Conservation (phyloP, 2,797 vertebrate species). For the Ambastaia sidthimunki region DNA sequence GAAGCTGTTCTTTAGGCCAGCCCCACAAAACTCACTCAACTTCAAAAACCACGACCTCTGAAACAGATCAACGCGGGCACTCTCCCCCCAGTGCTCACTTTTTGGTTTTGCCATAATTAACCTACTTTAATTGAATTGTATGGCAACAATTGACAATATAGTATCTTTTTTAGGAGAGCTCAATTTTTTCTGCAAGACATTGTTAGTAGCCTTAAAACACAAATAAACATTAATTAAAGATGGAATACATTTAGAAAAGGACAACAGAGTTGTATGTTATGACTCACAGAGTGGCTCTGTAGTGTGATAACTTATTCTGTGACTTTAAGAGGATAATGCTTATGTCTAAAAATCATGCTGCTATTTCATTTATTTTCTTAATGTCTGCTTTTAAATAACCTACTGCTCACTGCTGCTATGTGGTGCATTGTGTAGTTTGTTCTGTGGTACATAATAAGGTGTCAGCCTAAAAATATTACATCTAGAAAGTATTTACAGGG, state of each 20-base stretch:
- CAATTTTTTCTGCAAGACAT: slow-evolving; percentile 72
- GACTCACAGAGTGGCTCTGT: background rate
- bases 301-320: background rate
- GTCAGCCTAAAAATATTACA: slow-evolving; percentile 6
- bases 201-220: slow-evolving; percentile 42
- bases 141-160: slow-evolving; percentile 71
- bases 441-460: slow-evolving; percentile 28
- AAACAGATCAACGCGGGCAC: too few relatives aligned
- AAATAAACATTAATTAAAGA: slow-evolving; percentile 50
- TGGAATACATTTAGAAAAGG: background rate
- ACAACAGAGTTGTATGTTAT: background rate
- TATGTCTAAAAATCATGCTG: background rate
- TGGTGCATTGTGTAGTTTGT: slow-evolving; percentile 15
- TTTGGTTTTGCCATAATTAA: slow-evolving; percentile 71
- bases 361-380: slow-evolving; percentile 32
- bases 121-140: slow-evolving; percentile 70
- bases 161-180: slow-evolving; percentile 69
- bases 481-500: slow-evolving; percentile 13
- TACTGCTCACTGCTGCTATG: slow-evolving; percentile 35
- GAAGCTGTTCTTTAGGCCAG: slow-evolving; percentile 60
- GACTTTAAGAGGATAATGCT: background rate
- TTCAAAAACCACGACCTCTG: slow-evolving; percentile 63
- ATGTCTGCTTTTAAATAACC: slow-evolving; percentile 19
- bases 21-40: slow-evolving; percentile 53
- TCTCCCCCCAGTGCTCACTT: slow-evolving; percentile 62